Conservation (phyloP, 2,888 invertebrate genomes). For the Agrilus cyanescens region DNA sequence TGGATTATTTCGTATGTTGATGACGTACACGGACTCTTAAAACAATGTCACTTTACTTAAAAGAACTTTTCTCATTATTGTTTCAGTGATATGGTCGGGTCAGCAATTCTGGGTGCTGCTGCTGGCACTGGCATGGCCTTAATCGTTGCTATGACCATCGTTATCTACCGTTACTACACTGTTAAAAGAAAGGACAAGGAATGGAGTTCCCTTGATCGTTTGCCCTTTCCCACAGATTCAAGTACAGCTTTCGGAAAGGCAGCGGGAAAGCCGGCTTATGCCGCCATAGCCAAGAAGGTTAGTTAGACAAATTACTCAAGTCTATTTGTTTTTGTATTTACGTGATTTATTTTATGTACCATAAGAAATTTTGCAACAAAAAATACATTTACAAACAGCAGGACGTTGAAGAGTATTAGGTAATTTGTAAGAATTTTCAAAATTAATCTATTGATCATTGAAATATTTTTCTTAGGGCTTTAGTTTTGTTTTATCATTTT, state of each 20-base stretch:
- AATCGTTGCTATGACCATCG: slow-evolving; percentile 51
- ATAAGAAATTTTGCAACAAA: neutral
- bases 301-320: slow-evolving; percentile 11
- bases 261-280: slow-evolving; percentile 22
- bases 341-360: neutral
- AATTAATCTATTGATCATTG: too few relatives aligned
- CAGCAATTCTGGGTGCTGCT: slow-evolving; percentile 56
- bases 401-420: neutral
- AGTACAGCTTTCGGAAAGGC: slow-evolving; percentile 8
- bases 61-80: slow-evolving; percentile 1
- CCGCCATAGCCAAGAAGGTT: slow-evolving; percentile 27
- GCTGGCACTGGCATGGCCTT: slow-evolving; percentile 54
- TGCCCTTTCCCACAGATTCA: slow-evolving; percentile 20
- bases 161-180: slow-evolving; percentile 54
- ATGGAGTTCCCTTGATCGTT: slow-evolving; percentile 38
- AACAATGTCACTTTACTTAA: too few relatives aligned
- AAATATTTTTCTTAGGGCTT: too few relatives aligned
- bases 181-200: slow-evolving; percentile 44
- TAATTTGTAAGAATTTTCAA: too few relatives aligned
- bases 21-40: too few relatives aligned
- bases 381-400: neutral
- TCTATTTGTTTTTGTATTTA: neutral
- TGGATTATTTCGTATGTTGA: too few relatives aligned
- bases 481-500: too few relatives aligned
- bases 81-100: slow-evolving; percentile 41